These are phyloP conservation scores for Anagyrus pseudococci DNA, from an alignment of 2,888 invertebrate species.

Conservation along the genomic window DNA sequence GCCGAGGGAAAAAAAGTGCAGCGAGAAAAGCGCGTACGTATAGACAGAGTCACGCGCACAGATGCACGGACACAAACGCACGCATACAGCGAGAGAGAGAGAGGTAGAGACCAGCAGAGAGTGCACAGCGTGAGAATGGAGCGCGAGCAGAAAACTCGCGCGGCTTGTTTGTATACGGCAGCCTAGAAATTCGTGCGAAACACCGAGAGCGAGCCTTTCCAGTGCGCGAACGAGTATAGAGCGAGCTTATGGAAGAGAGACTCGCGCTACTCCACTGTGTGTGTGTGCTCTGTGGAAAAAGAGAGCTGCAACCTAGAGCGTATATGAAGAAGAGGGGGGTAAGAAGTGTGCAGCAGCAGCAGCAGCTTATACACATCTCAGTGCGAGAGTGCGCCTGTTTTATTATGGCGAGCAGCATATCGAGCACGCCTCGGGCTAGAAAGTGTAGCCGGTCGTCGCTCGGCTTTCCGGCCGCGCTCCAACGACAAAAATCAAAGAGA, in stretches of 20 bases:
- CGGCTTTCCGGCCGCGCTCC: slow-evolving; percentile 39
- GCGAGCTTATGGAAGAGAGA: neutral
- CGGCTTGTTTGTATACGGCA: neutral
- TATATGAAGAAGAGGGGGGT: neutral
- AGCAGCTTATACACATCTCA: no score
- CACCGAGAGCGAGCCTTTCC: neutral
- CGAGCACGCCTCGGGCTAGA: slow-evolving; percentile 52
- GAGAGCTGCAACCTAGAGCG: no score
- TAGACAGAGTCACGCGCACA: neutral
- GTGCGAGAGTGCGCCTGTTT: no score
- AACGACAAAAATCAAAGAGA: slow-evolving; percentile 15
- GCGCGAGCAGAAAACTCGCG: neutral
- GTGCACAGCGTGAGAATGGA: neutral
- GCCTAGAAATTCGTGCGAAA: slow-evolving; percentile 31
- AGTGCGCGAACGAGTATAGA: neutral
- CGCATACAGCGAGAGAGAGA: no score
- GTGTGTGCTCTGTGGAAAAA: neutral
- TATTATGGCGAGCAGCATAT: slow-evolving; percentile 20
- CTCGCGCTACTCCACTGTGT: neutral
- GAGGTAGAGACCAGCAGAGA: no score
- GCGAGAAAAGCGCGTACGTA: neutral
- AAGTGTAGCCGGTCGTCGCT: slow-evolving; percentile 47
- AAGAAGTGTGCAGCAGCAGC: neutral
- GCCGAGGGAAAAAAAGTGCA: neutral
- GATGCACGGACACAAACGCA: no score